Conservation (phyloP, 2,113 vertebrate species). For the Orcinus orca region DNA sequence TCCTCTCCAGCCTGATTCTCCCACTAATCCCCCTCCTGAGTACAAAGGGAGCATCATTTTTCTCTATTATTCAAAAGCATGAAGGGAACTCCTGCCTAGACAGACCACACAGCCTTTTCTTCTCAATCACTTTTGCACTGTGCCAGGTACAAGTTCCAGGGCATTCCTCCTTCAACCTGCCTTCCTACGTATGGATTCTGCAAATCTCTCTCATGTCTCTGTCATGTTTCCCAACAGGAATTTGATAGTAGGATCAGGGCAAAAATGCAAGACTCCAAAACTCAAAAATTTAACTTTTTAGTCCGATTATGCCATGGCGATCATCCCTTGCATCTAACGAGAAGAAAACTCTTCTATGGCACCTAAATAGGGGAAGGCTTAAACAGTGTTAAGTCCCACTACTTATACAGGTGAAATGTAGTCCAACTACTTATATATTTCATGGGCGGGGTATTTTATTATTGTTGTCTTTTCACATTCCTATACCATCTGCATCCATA, state of each 20-base stretch:
- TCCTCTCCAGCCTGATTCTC: not conserved
- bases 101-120: not conserved
- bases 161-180: not conserved
- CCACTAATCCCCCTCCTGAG: not conserved
- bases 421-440: not conserved
- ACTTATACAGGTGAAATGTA: not conserved
- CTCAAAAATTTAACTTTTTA: not conserved
- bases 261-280: not conserved
- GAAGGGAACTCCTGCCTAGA: not conserved
- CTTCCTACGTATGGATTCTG: not conserved
- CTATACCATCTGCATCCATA: not conserved
- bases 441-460: not conserved
- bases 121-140: not conserved
- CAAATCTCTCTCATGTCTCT: not conserved
- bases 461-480: not conserved
- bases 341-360: not conserved
- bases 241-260: not conserved
- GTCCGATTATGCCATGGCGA: not conserved
- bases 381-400: not conserved
- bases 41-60: not conserved
- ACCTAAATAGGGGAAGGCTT: not conserved
- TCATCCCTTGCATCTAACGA: not conserved
- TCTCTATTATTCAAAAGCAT: not conserved
- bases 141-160: not conserved
- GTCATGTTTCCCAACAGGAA: not conserved